A percentile compares a stretch with the other conserved stretches of the same genome.
Evolutionary conservation across 2,888 invertebrate species (phyloP).

Genomic region (Acanthococcus lagerstroemiae): DNA sequence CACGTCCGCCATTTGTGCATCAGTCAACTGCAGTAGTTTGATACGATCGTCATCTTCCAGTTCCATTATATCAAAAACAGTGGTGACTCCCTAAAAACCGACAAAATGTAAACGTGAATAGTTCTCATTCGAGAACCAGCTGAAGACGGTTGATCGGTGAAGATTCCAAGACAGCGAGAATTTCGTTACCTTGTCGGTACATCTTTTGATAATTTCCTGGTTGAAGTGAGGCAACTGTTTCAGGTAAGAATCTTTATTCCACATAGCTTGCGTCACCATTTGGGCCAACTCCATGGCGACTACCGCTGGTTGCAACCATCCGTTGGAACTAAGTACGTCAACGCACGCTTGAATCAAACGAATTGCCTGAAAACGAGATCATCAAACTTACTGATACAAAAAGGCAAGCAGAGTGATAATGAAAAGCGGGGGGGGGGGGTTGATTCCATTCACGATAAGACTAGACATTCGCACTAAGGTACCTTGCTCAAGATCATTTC

Average conservation of each 20-base stretch:
- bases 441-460: background rate
- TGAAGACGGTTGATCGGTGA: too few species aligned
- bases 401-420: background rate
- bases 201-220: slow-evolving; percentile 75
- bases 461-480: slow-evolving; percentile 24
- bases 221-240: slow-evolving; percentile 95
- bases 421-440: background rate
- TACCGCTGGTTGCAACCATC: slow-evolving; percentile 96
- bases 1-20: slow-evolving; percentile 91
- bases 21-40: slow-evolving; percentile 65
- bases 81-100: slow-evolving; percentile 57
- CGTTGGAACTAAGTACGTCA: slow-evolving; percentile 84
- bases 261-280: slow-evolving; percentile 99
- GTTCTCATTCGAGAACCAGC: too few species aligned
- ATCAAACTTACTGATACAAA: background rate
- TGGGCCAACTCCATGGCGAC: slow-evolving; percentile 99
- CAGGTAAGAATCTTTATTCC: slow-evolving; percentile 96
- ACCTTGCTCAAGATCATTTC: slow-evolving; percentile 75
- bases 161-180: background rate
- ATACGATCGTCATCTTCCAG: slow-evolving; percentile 81
- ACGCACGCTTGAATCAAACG: slow-evolving; percentile 90
- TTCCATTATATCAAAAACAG: slow-evolving; percentile 93
- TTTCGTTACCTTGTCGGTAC: slow-evolving; percentile 66
- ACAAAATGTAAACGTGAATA: too few species aligned
- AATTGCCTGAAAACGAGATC: slow-evolving; percentile 51